Percentiles rank a stretch among this genome's conserved stretches.
phyloP scores from a whole-genome alignment of 2,797 vertebrate species.

The Melanotaenia boesemani region DNA sequence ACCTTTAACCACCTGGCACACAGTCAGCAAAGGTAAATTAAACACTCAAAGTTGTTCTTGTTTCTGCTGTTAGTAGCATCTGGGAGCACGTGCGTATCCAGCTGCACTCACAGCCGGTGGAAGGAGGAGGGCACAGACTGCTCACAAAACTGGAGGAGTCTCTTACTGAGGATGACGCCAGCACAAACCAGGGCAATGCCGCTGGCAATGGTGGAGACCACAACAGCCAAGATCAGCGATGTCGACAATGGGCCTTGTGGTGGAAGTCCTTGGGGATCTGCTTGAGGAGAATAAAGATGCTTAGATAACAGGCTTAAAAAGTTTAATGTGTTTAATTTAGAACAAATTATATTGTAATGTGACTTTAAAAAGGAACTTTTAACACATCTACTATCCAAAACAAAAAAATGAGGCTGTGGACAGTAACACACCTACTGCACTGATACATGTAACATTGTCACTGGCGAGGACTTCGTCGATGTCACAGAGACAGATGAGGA shows the following conservation, averaged over 20 bases:
- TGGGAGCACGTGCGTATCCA: slow-evolving; percentile 34
- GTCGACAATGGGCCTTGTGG: slow-evolving; percentile 81
- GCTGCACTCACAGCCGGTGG: slow-evolving; percentile 79
- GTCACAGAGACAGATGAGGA: slow-evolving; percentile 88
- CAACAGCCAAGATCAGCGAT: slow-evolving; percentile 87
- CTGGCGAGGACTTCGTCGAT: slow-evolving; percentile 85
- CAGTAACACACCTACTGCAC: slow-evolving; percentile 68
- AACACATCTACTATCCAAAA: neutral
- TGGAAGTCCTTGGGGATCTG: slow-evolving; percentile 69
- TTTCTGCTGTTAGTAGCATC: slow-evolving; percentile 46
- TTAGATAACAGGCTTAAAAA: neutral
- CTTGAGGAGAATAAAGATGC: slow-evolving; percentile 22
- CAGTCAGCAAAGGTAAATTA: slow-evolving; percentile 17
- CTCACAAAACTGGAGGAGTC: slow-evolving; percentile 80
- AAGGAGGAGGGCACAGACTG: slow-evolving; percentile 82
- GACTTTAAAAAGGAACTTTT: neutral
- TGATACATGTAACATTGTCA: slow-evolving; percentile 88
- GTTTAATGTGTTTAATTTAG: neutral
- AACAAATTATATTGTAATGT: neutral
- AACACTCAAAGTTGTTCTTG: slow-evolving; percentile 38
- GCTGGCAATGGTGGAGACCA: slow-evolving; percentile 85
- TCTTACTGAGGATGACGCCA: slow-evolving; percentile 90
- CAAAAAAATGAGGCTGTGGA: neutral
- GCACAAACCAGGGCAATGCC: slow-evolving; percentile 87
- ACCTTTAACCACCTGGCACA: slow-evolving; percentile 13